Base-by-base conservation (phyloP, 1,140 invertebrate genomes). In the Planococcus citri region DNA sequence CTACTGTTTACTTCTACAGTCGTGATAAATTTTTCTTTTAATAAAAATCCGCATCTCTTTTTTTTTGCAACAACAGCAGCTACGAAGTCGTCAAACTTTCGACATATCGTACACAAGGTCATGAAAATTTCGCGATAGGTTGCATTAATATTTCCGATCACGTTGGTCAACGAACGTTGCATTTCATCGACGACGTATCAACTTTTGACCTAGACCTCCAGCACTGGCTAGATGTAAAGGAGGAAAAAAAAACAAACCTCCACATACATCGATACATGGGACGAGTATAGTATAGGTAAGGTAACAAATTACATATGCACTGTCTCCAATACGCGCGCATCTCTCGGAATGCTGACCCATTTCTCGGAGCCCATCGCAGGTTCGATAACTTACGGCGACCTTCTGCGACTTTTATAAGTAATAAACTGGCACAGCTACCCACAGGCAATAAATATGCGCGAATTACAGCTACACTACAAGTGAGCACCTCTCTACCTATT, bases 391-490 rank as follows among this genome's bases (percentile, higher is more conserved):
- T 51, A 51, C 41, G 41, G 17, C 41, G 41, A 51, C 41, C 41
- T 51, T 51, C 41, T 51, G 41, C 41, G 41, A 20, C 41, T 51
- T 37, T 37, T 37, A 37, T 37, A 37, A 37, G 33, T 20, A 51
- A 51, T 51, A 51, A 51, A 51, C 41, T 51, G 41, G 41, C 41
- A 51, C 41, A 51, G n/a, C 41, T 51, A 51, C 41, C 41, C 41
- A 51, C 41, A 14, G 41, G 41, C 41, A 17, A 51, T 51, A 51
- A 51, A 51, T 51, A 51, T 20, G 41, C 41, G 41, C 41, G 41
- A 51, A 51, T 51, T 51, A 51, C n/a, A 51, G 41, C 41, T 51
- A 51, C 3, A n/a, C n/a, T n/a, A n/a, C n/a, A n/a, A n/a, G n/a
- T n/a, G n/a, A n/a, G n/a, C n/a, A n/a, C n/a, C n/a, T n/a, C n/a